These are phyloP conservation scores for Gambusia affinis DNA, from an alignment of 2,113 vertebrate genomes.

Conservation along the genomic window DNA sequence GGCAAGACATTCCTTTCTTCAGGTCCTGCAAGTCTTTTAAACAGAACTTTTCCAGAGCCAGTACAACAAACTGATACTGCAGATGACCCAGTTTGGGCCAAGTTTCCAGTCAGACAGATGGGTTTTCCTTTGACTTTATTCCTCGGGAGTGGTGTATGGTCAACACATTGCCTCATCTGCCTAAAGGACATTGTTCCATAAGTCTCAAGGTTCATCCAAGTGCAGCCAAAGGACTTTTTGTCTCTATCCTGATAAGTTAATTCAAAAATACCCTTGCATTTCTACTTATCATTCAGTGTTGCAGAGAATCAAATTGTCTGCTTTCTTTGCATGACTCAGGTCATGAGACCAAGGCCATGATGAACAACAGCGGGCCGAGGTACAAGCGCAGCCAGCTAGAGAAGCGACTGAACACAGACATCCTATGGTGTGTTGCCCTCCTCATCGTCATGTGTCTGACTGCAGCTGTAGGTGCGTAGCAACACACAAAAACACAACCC, in stretches of 20 bases:
- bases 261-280: neutral
- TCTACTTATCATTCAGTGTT: neutral
- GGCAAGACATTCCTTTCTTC: neutral
- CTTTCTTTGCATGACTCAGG: constrained; percentile 71
- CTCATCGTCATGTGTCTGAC: constrained; percentile 89
- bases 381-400: constrained; percentile 94
- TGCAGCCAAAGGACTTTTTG: neutral
- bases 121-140: neutral
- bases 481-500: neutral
- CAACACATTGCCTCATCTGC: neutral
- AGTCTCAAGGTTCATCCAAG: neutral
- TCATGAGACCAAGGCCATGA: constrained; percentile 97
- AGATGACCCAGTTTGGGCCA: neutral
- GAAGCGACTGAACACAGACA: constrained; percentile 86
- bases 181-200: too few species aligned
- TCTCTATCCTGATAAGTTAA: neutral
- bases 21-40: too few species aligned
- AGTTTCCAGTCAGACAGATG: neutral
- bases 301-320: neutral
- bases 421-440: constrained; percentile 92
- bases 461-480: constrained; percentile 84
- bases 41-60: neutral
- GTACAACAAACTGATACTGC: neutral
- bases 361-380: constrained; percentile 91
- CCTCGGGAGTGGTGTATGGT: neutral